phyloP scores from a whole-genome alignment of 2,888 invertebrate species.

The Timandra comae region DNA sequence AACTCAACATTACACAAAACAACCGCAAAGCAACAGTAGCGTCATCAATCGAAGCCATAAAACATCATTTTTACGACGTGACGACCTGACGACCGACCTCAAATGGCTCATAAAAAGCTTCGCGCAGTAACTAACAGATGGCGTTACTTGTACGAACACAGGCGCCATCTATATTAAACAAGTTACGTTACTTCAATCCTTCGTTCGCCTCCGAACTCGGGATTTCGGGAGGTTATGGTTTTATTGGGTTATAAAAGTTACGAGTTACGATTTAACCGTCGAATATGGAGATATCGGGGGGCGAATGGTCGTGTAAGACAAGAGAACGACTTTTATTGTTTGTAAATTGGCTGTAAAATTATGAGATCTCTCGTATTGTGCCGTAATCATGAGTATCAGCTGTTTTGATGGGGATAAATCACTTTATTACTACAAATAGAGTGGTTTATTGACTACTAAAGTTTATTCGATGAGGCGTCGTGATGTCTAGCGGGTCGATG shows the following conservation, averaged over 20 bases:
- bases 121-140: constrained; percentile 58
- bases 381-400: constrained; percentile 69
- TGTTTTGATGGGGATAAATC: constrained; percentile 69
- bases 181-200: constrained; percentile 33
- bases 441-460: constrained; percentile 54
- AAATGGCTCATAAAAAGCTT: constrained; percentile 70
- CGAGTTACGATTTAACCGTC: constrained; percentile 60
- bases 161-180: constrained; percentile 58
- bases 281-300: constrained; percentile 73
- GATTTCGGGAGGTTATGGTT: constrained; percentile 48
- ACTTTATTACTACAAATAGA: constrained; percentile 61
- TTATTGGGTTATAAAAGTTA: constrained; percentile 75
- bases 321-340: constrained; percentile 76
- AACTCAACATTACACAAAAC: no score
- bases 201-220: constrained; percentile 27
- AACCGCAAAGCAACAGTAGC: constrained; percentile 58
- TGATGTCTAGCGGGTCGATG: constrained; percentile 38
- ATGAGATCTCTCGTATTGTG: constrained; percentile 71
- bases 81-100: constrained; percentile 59
- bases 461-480: constrained; percentile 48
- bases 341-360: constrained; percentile 78
- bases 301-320: constrained; percentile 70
- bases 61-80: constrained; percentile 67
- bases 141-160: constrained; percentile 40
- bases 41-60: constrained; percentile 64